Conservation (phyloP, 2,888 invertebrate genomes). For the Oxytorus armatus region DNA sequence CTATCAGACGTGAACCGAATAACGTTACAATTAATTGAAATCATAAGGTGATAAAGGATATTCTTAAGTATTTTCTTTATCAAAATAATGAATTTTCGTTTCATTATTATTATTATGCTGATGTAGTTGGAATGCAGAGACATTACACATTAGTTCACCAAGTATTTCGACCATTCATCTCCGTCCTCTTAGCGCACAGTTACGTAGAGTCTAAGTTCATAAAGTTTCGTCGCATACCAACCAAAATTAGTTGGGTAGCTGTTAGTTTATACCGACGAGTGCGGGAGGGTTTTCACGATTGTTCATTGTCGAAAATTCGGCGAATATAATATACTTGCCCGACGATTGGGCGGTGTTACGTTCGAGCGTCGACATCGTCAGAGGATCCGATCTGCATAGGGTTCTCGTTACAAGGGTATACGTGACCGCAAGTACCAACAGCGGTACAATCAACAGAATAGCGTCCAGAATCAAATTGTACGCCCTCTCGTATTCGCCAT, state of each 20-base stretch:
- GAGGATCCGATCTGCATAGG: conserved; percentile 83
- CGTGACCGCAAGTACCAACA: conserved; percentile 88
- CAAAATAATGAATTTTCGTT: not conserved
- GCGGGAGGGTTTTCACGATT: not conserved
- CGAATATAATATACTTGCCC: conserved; percentile 54
- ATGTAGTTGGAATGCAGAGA: not conserved
- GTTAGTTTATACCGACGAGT: no score
- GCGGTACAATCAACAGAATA: conserved; percentile 88
- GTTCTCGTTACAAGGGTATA: conserved; percentile 87
- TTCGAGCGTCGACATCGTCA: conserved; percentile 64
- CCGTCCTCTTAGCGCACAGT: no score
- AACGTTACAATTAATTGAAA: not conserved
- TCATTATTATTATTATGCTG: not conserved
- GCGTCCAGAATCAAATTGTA: conserved; percentile 88
- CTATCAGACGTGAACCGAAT: not conserved
- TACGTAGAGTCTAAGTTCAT: no score
- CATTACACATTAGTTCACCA: not conserved
- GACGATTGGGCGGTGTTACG: conserved; percentile 51
- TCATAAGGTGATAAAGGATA: no score
- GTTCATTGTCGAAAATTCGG: not conserved
- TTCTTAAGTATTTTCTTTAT: not conserved
- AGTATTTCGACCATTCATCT: no score
- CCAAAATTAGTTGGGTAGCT: no score
- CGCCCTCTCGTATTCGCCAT: conserved; percentile 85
- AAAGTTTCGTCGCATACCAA: no score